Base-by-base conservation (phyloP, 2,888 invertebrate species). In the Criorhina ranunculi region DNA sequence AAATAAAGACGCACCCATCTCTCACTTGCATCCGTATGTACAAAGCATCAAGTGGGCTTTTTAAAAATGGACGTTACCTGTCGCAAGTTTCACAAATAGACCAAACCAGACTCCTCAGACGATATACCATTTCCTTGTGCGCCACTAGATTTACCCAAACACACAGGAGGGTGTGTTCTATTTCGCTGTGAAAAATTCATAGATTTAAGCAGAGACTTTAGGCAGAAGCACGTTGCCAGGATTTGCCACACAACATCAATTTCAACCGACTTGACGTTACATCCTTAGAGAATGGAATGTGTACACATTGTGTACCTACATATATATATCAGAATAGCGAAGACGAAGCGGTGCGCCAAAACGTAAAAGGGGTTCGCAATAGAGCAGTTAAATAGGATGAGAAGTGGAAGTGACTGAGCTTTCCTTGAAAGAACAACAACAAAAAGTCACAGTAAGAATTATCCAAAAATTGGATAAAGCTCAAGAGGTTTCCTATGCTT, bases 401-500 rank as follows among this genome's bases (percentile, higher is more conserved):
- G 55, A 67, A 83, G 83, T 60, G 67, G 67, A 37, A 49, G 40
- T 55, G 72, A 35, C 66, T 60, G 55, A 55, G 66, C 72, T 66
- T 57, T 46, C 37, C 24, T 37, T 40, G 35, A 42, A 72, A 35
- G 49, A 72, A 72, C 59, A 51, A 29, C 46, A 46, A 49, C 9
- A 42, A 51, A 44, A 44, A 24, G 31, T 51, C 60, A 51, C 70
- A 66, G 70, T 60, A 76, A 46, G 80, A 80, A 76, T 85, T 85
- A 85, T 76, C 70, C 70, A 66, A 70, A 76, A 85, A 85, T 85
- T 85, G 85, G 80, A 80, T 85, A 80, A 80, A 76, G 76, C 85
- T 85, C 85, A 80, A 85, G 85, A 76, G 85, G 85, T 70, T 80
- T 85, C 70, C 75, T 66, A 51, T 40, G 83, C 69, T 59, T 64